These are phyloP conservation scores for Rhyacophila evoluta DNA, from an alignment of 2,888 invertebrate genomes.

Conservation along the genomic window DNA sequence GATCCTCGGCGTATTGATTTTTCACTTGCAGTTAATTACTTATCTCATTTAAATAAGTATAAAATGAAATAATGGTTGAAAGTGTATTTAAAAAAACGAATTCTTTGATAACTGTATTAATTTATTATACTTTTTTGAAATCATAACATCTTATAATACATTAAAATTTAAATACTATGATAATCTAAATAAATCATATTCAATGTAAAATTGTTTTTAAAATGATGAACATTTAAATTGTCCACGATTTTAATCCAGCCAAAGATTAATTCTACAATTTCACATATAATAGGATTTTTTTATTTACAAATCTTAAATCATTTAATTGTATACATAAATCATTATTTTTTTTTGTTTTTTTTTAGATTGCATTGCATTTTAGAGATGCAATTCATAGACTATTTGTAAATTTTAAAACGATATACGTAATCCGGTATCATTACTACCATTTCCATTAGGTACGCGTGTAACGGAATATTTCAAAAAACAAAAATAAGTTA, in stretches of 20 bases:
- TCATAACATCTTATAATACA: constrained; percentile 13
- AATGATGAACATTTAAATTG: neutral
- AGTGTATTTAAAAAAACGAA: constrained; percentile 3
- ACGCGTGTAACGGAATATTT: no score
- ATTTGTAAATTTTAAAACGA: no score
- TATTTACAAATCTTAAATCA: constrained; percentile 5
- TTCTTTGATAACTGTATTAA: constrained; percentile 9
- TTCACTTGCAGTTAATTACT: no score
- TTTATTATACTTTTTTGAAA: neutral
- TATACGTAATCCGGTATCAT: no score
- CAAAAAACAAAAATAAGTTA: no score
- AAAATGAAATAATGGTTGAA: no score
- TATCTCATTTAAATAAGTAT: no score
- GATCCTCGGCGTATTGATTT: no score
- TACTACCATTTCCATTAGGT: no score
- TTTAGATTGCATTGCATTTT: neutral
- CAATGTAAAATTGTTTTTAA: neutral
- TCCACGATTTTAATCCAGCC: constrained; percentile 36
- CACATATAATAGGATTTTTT: constrained; percentile 15
- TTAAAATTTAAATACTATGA: neutral
- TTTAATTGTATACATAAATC: neutral
- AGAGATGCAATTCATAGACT: neutral
- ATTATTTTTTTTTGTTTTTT: neutral
- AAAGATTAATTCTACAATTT: constrained; percentile 35
- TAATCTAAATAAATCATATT: neutral